These are phyloP conservation scores for Chauna torquata DNA, from an alignment of 2,113 vertebrate genomes.

Conservation along the genomic window DNA sequence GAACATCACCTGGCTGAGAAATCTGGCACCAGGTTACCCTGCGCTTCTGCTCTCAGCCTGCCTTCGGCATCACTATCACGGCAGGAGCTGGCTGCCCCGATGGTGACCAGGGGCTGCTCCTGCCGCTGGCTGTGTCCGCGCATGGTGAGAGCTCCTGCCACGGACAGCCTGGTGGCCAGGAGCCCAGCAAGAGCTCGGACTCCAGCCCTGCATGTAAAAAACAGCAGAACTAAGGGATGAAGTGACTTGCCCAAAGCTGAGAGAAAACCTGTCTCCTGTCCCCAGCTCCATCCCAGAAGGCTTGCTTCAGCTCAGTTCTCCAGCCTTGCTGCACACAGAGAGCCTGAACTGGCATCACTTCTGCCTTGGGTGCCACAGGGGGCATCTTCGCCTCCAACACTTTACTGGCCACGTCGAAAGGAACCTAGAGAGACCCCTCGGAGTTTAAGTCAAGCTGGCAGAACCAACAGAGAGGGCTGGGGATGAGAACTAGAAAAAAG, in stretches of 20 bases:
- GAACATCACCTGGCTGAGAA: neutral
- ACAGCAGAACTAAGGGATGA: neutral
- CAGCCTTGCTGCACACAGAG: neutral
- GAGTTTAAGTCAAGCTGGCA: neutral
- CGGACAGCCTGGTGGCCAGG: neutral
- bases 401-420: neutral
- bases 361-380: neutral
- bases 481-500: neutral
- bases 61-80: neutral
- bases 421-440: neutral
- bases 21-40: neutral
- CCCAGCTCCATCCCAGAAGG: neutral
- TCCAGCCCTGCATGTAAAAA: neutral
- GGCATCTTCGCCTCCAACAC: neutral
- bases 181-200: neutral
- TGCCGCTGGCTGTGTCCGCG: neutral
- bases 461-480: slow-evolving; percentile 3
- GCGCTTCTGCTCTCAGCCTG: neutral
- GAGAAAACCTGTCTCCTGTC: neutral
- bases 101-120: neutral
- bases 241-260: neutral
- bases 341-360: neutral
- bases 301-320: neutral
- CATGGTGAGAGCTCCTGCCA: neutral
- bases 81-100: neutral